Base-by-base conservation (phyloP, 2,888 invertebrate genomes). In the Nomada fabriciana region DNA sequence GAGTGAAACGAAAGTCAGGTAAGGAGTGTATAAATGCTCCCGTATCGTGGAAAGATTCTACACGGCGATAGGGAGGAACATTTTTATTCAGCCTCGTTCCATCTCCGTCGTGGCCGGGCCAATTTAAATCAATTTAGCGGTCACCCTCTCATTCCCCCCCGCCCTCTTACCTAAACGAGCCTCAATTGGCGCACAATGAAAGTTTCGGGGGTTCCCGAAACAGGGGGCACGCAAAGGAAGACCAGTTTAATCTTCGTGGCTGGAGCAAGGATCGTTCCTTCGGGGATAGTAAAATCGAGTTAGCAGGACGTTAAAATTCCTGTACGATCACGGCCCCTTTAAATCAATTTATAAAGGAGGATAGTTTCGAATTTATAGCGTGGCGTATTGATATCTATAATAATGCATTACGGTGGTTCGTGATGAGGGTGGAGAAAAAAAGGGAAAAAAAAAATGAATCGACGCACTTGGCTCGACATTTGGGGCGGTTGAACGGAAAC, bases 91-190 rank as follows among this genome's bases (percentile, higher is more conserved):
- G 15, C 5, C 61, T 53, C 11, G 23, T 42, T 42, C 42, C 68
- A 60, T 36, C 25, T 53, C 57, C 53, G 29, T 47, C 63, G 76
- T 69, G 83, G 69, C 72, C 86, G 65, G 84, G 83, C 90, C 93
- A 93, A 93, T 93, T 93, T 91, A 92, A 93, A 93, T 93, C 93
- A 93, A 93, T 93, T 93, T 91, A 90, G 84, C 86, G 80, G 84
- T 82, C 91, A 20, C n/a, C 57, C 57, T 20, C 57, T 20, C 15
- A 4, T 93, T 7, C 25, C n/a, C 23, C 57, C 57, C 57, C 57
- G 3, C 15, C 13, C 93, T 93, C 91, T 87, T 67, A 84, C 79
- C 88, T 91, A 91, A 93, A 92, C 90, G 90, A 93, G 89, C 73
- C 89, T 93, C 92, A 93, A 93, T 93, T 93, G 93, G 80, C 75